Evolutionary conservation across 2,113 vertebrate genomes (phyloP), one percentile per base, ranked within the genome.

Genomic region (Notarius lentiginosus): DNA sequence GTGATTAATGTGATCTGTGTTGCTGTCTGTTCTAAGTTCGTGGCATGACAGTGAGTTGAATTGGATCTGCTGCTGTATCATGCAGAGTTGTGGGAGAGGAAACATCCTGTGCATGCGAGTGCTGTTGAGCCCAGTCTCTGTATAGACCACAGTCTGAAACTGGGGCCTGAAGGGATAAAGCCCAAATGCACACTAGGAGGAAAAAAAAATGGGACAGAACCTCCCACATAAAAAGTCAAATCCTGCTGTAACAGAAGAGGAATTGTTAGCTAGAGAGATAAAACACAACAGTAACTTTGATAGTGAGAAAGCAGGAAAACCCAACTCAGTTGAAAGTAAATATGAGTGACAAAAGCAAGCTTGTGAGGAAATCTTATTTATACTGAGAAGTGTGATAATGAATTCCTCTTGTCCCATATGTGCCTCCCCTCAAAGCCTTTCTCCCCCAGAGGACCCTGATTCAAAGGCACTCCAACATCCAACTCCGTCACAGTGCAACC

Each of bases 351-450:
- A 65, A 63, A 79, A 90, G 70, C 89, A 90, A 92, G 63, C 27
- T 61, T 81, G 79, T 81, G n/a, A 24, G 34, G 30, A 41, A 81
- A 61, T 81, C 18, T 47, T 60, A 47, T 55, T 55, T 34, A 56
- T 72, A n/a, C 7, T 5, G 14, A 58, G 20, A 88, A 92, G 92
- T 92, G 90, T 94, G 93, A 93, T 93, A 93, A 91, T 92, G 91
- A 93, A 93, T 94, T 94, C 93, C 93, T 93, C 91, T 93, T 94
- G 93, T 94, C 91, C 91, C 93, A 92, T 93, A 92, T 94, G 92
- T 93, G 93, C 90, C 91, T 95, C 93, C 89, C 94, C 95, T 94
- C 93, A 88, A 91, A 93, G 93, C 94, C 83, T 92, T 90, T 93
- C 92, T 94, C 93, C 95, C 94, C 83, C 27, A 89, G 89, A 87